Conservation (phyloP, 2,888 invertebrate species). For the Eristalis tenax region DNA sequence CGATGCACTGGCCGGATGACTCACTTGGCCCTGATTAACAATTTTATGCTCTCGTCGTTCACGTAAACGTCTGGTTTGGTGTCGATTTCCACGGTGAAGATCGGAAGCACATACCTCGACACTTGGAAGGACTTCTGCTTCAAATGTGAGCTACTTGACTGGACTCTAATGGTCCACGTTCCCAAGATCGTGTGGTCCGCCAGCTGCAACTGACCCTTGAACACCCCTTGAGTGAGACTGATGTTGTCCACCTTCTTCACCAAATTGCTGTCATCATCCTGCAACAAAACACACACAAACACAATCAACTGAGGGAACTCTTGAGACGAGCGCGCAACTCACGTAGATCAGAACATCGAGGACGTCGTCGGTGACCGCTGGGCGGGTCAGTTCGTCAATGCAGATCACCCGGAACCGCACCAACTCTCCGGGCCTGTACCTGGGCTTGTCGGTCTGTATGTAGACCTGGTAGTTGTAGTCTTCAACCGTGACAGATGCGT, state of each 20-base stretch:
- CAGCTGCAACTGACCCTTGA: conserved; percentile 88
- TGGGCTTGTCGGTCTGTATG: conserved; percentile 94
- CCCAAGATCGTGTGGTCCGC: conserved; percentile 91
- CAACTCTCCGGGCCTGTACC: conserved; percentile 93
- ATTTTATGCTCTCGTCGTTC: conserved; percentile 89
- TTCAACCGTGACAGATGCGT: neutral
- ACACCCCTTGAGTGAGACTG: conserved; percentile 81
- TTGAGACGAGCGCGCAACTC: conserved; percentile 74
- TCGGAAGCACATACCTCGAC: conserved; percentile 95
- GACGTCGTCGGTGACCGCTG: conserved; percentile 82
- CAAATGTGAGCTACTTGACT: neutral
- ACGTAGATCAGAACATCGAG: conserved; percentile 84
- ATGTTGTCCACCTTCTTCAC: conserved; percentile 91
- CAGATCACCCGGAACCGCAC: conserved; percentile 85
- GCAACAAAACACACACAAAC: neutral
- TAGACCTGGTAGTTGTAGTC: conserved; percentile 86
- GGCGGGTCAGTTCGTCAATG: conserved; percentile 87
- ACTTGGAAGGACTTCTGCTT: conserved; percentile 83
- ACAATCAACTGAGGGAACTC: neutral
- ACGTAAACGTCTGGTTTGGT: conserved; percentile 91
- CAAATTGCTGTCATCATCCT: conserved; percentile 90
- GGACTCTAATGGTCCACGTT: conserved; percentile 86
- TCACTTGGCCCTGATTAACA: conserved; percentile 84
- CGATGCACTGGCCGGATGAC: conserved; percentile 36
- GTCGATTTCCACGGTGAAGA: conserved; percentile 92